Conservation (phyloP, 2,113 vertebrate genomes). For the Centropus unirufus region DNA sequence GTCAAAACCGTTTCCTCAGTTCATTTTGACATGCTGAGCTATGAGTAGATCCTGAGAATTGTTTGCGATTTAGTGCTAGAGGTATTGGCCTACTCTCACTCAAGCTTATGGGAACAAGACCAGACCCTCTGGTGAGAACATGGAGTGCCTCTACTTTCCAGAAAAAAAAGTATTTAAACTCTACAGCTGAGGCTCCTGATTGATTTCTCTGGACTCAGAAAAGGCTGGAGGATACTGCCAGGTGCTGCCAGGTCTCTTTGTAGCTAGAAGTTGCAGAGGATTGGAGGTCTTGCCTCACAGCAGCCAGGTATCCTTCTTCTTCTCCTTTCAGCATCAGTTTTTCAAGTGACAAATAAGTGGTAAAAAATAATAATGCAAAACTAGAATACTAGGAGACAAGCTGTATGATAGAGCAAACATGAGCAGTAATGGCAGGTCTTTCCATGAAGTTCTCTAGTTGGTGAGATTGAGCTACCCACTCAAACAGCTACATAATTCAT, state of each 20-base stretch:
- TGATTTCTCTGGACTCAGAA: not conserved
- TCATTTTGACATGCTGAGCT: conserved; percentile 77
- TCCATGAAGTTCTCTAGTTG: not conserved
- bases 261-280: not conserved
- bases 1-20: conserved; percentile 81
- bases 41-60: conserved; percentile 69
- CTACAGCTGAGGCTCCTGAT: not conserved
- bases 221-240: not conserved
- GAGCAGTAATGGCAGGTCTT: not conserved
- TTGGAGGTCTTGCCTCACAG: not conserved
- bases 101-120: not conserved
- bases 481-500: not conserved
- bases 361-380: not conserved
- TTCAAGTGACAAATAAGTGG: not conserved
- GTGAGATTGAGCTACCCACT: not conserved
- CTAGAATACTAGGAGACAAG: not conserved
- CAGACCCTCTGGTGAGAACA: not conserved
- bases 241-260: not conserved
- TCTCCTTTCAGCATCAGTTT: not conserved
- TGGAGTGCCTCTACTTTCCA: not conserved
- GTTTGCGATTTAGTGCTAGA: conserved; percentile 33
- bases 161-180: not conserved
- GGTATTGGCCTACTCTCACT: not conserved
- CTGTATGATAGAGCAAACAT: not conserved
- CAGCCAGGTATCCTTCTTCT: not conserved